Evolutionary conservation across 2,113 vertebrate genomes (phyloP), one percentile per base, ranked within the genome.

Genomic region (Catharus bicknelli): DNA sequence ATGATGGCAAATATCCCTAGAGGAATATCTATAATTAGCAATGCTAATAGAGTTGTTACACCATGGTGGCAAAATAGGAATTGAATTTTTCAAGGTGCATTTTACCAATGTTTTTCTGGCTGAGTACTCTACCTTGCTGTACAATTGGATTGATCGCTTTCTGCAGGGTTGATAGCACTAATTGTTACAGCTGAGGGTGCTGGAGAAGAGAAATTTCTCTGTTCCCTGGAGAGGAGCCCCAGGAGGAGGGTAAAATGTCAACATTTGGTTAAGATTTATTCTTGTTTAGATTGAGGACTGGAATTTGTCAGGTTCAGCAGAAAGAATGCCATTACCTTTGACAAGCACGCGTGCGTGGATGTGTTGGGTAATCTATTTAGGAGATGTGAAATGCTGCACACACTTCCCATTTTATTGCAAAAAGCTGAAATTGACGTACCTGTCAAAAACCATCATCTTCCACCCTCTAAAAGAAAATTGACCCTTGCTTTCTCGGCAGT

Each of bases 261-360:
- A 78, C 89, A 51, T 68, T 68, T 73, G 43, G 51, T 38, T 77
- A 83, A 85, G 91, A 92, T 94, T 95, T 91, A 95, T 92, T 83
- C 70, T 78, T 93, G 89, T 93, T 95, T 93, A 83, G 81, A 78
- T 86, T 85, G 75, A 95, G 67, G 45, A 68, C 75, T 85, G 51
- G 50, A 92, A 95, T 94, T 95, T 74, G 63, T 95, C 87, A 94
- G 75, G 59, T 78, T 87, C 87, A 86, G 91, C 94, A 94, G 87
- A 92, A 94, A 91, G 87, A 70, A 91, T 25, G 53, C 80, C 82
- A 94, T 96, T 91, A 94, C 72, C 58, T 95, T 89, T 91, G 84
- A 94, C 87, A 92, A 87, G 63, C 45, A 40, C 0, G 0, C 73
- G 81, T 51, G 38, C 69, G 84, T 63, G 38, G 51, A 55, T 70